These are phyloP conservation scores for Falco biarmicus DNA, from an alignment of 2,797 vertebrate species.

Conservation along the genomic window DNA sequence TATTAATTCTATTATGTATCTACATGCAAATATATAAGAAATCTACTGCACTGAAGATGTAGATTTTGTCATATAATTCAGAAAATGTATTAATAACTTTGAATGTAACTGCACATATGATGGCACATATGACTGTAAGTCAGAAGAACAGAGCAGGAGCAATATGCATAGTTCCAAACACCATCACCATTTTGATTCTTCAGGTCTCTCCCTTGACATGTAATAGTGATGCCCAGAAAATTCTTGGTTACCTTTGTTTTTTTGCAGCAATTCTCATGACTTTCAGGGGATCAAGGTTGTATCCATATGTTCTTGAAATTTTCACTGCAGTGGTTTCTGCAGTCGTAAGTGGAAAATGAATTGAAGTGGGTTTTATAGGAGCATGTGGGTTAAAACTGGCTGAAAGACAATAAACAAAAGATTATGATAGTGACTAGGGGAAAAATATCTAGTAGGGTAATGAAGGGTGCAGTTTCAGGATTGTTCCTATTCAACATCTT, in stretches of 20 bases:
- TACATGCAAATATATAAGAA: neutral
- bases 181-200: neutral
- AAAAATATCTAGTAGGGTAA: constrained; percentile 63
- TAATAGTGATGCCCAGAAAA: neutral
- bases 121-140: neutral
- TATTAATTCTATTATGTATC: neutral
- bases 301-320: constrained; percentile 1
- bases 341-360: constrained; percentile 35
- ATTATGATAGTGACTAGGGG: constrained; percentile 52
- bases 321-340: neutral
- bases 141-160: neutral
- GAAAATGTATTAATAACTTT: neutral
- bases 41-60: neutral
- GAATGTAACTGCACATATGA: neutral
- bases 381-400: constrained; percentile 45
- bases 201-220: neutral
- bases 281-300: constrained; percentile 4
- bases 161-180: neutral
- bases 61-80: neutral
- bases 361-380: constrained; percentile 31
- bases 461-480: constrained; percentile 65
- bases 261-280: neutral
- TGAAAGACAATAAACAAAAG: constrained; percentile 61
- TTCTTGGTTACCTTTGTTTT: neutral
- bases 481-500: constrained; percentile 71